Evolutionary conservation across 1,140 invertebrate species (phyloP).

Genomic region (Drosophila nasuta): DNA sequence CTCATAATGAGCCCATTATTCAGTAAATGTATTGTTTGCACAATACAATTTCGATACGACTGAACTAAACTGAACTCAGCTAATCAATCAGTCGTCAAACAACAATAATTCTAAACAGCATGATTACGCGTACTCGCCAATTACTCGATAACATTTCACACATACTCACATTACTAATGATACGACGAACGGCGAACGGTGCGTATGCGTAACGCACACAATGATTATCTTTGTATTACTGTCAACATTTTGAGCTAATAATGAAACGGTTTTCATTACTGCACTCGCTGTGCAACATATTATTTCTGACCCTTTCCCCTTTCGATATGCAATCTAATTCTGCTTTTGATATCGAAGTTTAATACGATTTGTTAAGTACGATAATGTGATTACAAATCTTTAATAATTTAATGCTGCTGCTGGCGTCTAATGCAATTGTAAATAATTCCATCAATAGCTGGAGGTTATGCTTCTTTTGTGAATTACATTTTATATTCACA

Average conservation of each 20-base stretch:
- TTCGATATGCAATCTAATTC: no score
- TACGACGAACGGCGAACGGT: conserved; percentile 8
- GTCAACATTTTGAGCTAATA: background rate
- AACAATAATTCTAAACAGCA: conserved; percentile 1
- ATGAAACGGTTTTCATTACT: background rate
- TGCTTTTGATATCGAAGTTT: no score
- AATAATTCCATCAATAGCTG: no score
- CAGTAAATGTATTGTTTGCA: conserved; percentile 3
- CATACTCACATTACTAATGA: background rate
- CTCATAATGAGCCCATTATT: background rate
- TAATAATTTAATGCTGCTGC: no score
- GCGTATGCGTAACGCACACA: conserved; percentile 29
- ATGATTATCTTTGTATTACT: background rate
- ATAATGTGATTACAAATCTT: no score
- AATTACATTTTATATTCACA: no score
- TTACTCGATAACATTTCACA: conserved; percentile 8
- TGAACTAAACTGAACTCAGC: conserved; percentile 1
- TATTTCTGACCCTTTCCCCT: background rate
- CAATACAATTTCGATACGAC: background rate
- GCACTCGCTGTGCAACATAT: background rate
- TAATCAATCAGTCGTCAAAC: conserved; percentile 11
- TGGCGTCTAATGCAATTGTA: no score
- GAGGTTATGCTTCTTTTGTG: no score
- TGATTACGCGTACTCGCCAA: background rate
- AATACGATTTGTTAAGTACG: no score